phyloP scores from a whole-genome alignment of 1,140 invertebrate species.

The Physella acuta region DNA sequence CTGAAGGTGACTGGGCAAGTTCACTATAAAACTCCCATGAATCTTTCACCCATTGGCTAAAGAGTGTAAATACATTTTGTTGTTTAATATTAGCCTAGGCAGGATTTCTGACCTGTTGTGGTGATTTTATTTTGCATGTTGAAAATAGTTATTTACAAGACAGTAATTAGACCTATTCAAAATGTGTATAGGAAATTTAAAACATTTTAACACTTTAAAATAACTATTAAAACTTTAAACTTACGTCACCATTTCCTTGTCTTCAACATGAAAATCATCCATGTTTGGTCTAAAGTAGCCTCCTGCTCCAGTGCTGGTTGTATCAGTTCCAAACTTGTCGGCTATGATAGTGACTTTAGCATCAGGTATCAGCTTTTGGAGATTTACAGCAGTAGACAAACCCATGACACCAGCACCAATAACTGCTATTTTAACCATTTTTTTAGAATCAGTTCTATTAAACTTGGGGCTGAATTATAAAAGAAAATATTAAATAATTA shows the following conservation, averaged over 20 bases:
- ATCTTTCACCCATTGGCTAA: slow-evolving; percentile 30
- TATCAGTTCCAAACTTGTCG: slow-evolving; percentile 76
- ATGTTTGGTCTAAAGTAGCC: slow-evolving; percentile 81
- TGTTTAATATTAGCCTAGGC: too few relatives aligned
- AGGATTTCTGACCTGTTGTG: too few relatives aligned
- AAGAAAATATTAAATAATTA: too few relatives aligned
- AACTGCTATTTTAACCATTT: slow-evolving; percentile 42
- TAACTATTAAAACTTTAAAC: too few relatives aligned
- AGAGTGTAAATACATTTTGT: too few relatives aligned
- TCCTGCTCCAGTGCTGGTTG: slow-evolving; percentile 82
- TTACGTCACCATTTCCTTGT: slow-evolving; percentile 28
- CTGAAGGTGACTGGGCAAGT: slow-evolving; percentile 25
- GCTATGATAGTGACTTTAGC: slow-evolving; percentile 75
- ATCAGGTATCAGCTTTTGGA: slow-evolving; percentile 71
- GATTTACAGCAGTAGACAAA: slow-evolving; percentile 55
- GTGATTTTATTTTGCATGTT: too few relatives aligned
- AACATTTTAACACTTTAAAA: too few relatives aligned
- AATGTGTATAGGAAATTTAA: too few relatives aligned
- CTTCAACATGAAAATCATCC: slow-evolving; percentile 26
- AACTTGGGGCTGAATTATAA: too few relatives aligned
- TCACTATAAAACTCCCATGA: slow-evolving; percentile 32
- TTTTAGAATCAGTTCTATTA: too few relatives aligned
- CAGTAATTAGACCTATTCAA: too few relatives aligned
- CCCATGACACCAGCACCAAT: slow-evolving; percentile 58
- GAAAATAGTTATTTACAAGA: too few relatives aligned